These are phyloP conservation scores for Sinotaia quadrata DNA, from an alignment of 2,888 invertebrate genomes.

Conservation along the genomic window DNA sequence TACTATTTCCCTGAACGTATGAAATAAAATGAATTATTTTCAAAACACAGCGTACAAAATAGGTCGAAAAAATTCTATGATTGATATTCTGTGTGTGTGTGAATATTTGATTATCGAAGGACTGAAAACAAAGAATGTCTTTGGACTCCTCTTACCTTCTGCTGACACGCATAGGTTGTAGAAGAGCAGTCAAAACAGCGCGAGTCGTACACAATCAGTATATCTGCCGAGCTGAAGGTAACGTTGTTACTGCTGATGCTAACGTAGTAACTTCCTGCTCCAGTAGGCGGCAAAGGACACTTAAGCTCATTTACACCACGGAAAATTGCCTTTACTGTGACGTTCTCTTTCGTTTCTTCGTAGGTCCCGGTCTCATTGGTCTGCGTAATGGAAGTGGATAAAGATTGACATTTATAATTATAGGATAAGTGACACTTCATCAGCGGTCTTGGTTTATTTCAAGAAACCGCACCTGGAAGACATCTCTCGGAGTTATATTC, in stretches of 20 bases:
- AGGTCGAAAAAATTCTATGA: too few relatives aligned
- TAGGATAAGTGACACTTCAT: too few relatives aligned
- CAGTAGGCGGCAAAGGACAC: slow-evolving; percentile 37
- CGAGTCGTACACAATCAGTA: slow-evolving; percentile 45
- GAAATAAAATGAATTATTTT: too few relatives aligned
- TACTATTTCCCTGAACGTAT: too few relatives aligned
- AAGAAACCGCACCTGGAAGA: too few relatives aligned
- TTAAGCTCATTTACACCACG: slow-evolving; percentile 46
- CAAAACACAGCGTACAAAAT: too few relatives aligned
- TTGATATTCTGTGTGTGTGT: too few relatives aligned
- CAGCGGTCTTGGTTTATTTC: too few relatives aligned
- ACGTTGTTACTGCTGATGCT: slow-evolving; percentile 35
- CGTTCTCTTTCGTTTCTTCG: slow-evolving; percentile 4
- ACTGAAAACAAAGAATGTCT: background rate
- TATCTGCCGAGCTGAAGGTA: slow-evolving; percentile 30
- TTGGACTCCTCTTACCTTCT: slow-evolving; percentile 39
- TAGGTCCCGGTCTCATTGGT: slow-evolving; percentile 41
- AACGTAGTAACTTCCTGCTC: slow-evolving; percentile 35
- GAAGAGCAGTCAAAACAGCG: slow-evolving; percentile 39
- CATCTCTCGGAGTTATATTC: too few relatives aligned
- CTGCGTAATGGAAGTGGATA: too few relatives aligned
- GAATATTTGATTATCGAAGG: too few relatives aligned
- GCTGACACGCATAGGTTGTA: slow-evolving; percentile 35
- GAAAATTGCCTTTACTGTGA: slow-evolving; percentile 31
- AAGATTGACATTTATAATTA: too few relatives aligned